Evolutionary conservation across 2,888 invertebrate species (phyloP).

Genomic region (Xestia rhomboidea): DNA sequence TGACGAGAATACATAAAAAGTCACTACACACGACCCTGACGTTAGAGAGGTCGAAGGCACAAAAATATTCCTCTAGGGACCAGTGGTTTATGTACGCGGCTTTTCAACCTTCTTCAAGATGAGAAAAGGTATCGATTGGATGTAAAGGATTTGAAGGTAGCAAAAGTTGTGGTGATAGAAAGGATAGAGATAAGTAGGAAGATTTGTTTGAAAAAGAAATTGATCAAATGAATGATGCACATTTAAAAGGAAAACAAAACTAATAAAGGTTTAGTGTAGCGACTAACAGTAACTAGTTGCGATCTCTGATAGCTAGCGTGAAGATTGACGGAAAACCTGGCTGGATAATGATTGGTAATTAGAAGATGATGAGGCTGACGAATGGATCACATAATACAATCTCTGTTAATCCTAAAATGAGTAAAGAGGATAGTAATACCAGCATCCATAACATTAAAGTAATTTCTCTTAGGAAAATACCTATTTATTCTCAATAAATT

Average conservation of each 20-base stretch:
- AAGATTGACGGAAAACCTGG: neutral
- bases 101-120: neutral
- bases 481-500: neutral
- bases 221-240: neutral
- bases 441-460: neutral
- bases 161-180: neutral
- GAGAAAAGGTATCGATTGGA: neutral
- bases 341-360: neutral
- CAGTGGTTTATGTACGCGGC: constrained; percentile 21
- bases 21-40: neutral
- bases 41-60: neutral
- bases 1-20: constrained; percentile 39
- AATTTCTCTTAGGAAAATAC: neutral
- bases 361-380: neutral
- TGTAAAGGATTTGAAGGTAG: neutral
- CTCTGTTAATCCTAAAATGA: neutral
- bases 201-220: neutral
- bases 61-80: constrained; percentile 32
- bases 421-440: neutral
- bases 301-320: neutral
- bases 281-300: accelerated
- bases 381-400: neutral
- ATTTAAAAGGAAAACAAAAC: neutral
- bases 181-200: neutral
- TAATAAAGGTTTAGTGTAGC: no score